These are phyloP conservation scores for Procambarus virginalis DNA, from an alignment of 1,140 invertebrate species.

Conservation along the genomic window DNA sequence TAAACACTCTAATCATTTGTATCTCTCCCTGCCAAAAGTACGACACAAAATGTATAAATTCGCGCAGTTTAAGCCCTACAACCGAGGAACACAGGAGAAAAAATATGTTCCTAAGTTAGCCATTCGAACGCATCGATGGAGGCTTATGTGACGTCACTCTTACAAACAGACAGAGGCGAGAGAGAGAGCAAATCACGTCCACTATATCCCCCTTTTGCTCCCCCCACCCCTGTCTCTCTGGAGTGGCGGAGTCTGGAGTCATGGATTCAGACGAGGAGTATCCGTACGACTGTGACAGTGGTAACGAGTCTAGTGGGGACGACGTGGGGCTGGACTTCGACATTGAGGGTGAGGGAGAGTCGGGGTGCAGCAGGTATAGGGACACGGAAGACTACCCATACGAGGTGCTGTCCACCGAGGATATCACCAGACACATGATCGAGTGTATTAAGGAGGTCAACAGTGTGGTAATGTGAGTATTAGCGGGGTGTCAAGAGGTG, in stretches of 20 bases:
- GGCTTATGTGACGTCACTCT: conserved; percentile 55
- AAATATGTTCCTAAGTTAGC: not conserved
- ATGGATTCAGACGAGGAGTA: conserved; percentile 69
- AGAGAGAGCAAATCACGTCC: too few relatives aligned
- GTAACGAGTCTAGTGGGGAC: conserved; percentile 69
- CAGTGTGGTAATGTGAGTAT: conserved; percentile 76
- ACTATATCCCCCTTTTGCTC: too few relatives aligned
- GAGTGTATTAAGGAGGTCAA: conserved; percentile 96
- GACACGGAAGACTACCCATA: conserved; percentile 89
- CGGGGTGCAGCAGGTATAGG: conserved; percentile 58
- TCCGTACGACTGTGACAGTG: conserved; percentile 68
- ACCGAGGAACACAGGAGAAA: not conserved
- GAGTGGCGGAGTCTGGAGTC: conserved; percentile 18
- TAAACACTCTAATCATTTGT: not conserved
- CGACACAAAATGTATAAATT: not conserved
- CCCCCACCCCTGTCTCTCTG: conserved; percentile 34
- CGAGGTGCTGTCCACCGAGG: conserved; percentile 94
- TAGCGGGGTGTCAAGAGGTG: too few relatives aligned
- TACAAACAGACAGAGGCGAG: too few relatives aligned
- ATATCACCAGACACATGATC: conserved; percentile 97
- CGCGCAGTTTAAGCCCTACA: not conserved
- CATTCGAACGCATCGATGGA: conserved; percentile 28
- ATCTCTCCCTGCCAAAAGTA: not conserved
- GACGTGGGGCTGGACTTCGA: conserved; percentile 71
- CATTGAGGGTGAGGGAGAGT: conserved; percentile 52